phyloP scores from a whole-genome alignment of 2,797 vertebrate genomes.

The Lycodopsis pacificus region DNA sequence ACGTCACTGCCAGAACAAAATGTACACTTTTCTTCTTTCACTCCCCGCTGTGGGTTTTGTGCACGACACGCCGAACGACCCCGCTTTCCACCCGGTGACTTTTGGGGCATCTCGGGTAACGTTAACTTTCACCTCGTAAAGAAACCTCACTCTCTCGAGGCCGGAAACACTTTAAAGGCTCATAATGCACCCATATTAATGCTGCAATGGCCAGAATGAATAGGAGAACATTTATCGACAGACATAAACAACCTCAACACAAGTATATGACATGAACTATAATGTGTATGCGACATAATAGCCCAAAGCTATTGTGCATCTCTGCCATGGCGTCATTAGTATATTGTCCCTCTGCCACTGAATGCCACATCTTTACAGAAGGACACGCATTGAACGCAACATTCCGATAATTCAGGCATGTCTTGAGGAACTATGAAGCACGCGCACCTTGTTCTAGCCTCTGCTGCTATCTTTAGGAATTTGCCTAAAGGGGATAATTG shows the following conservation, averaged over 20 bases:
- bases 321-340: neutral
- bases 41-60: conserved; percentile 33
- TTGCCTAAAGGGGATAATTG: conserved; percentile 53
- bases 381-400: neutral
- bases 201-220: neutral
- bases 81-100: neutral
- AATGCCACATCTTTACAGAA: neutral
- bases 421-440: conserved; percentile 20
- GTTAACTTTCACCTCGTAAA: neutral
- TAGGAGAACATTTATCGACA: neutral
- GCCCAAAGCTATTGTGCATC: neutral
- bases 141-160: too few relatives aligned
- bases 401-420: neutral
- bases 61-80: neutral
- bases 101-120: neutral
- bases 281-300: neutral
- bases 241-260: neutral
- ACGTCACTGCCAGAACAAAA: conserved; percentile 33
- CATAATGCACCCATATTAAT: neutral
- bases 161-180: neutral
- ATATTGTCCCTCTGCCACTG: neutral
- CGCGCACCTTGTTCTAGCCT: conserved; percentile 31
- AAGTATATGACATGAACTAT: neutral
- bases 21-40: conserved; percentile 2
- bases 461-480: conserved; percentile 59